These are phyloP conservation scores for Uloborus diversus DNA, from an alignment of 1,140 invertebrate species.

Conservation along the genomic window DNA sequence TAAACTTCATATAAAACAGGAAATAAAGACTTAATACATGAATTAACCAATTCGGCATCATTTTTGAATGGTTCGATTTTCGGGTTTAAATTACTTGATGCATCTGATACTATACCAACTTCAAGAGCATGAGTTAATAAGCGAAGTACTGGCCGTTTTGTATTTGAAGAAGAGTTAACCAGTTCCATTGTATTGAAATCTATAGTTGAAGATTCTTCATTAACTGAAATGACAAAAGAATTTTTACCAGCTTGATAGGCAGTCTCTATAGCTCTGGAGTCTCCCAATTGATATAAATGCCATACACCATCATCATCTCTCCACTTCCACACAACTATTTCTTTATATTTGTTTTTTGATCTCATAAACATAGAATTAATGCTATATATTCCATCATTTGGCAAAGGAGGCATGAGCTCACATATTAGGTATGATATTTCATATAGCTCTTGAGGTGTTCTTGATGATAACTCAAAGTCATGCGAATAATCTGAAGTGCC, in stretches of 20 bases:
- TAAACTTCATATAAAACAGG: slow-evolving; percentile 93
- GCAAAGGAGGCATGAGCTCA: slow-evolving; percentile 94
- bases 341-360: slow-evolving; percentile 67
- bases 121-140: slow-evolving; percentile 62
- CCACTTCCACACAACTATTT: slow-evolving; percentile 94
- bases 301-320: slow-evolving; percentile 82
- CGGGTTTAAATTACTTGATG: slow-evolving; percentile 67
- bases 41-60: slow-evolving; percentile 76
- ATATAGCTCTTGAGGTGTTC: slow-evolving; percentile 93
- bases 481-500: slow-evolving; percentile 66
- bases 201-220: slow-evolving; percentile 81
- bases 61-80: slow-evolving; percentile 74
- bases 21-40: slow-evolving; percentile 88
- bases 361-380: slow-evolving; percentile 87
- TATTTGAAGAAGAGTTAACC: slow-evolving; percentile 95
- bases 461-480: slow-evolving; percentile 73
- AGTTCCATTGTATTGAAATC: slow-evolving; percentile 97
- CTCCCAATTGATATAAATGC: slow-evolving; percentile 77
- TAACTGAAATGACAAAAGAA: slow-evolving; percentile 84
- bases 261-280: slow-evolving; percentile 84
- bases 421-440: slow-evolving; percentile 93
- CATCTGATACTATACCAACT: not conserved
- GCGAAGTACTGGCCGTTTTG: slow-evolving; percentile 87
- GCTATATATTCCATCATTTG: slow-evolving; percentile 91
- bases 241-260: slow-evolving; percentile 92